These are phyloP conservation scores for Coptodon bakossiorum DNA, from an alignment of 2,113 vertebrate genomes.

Conservation along the genomic window DNA sequence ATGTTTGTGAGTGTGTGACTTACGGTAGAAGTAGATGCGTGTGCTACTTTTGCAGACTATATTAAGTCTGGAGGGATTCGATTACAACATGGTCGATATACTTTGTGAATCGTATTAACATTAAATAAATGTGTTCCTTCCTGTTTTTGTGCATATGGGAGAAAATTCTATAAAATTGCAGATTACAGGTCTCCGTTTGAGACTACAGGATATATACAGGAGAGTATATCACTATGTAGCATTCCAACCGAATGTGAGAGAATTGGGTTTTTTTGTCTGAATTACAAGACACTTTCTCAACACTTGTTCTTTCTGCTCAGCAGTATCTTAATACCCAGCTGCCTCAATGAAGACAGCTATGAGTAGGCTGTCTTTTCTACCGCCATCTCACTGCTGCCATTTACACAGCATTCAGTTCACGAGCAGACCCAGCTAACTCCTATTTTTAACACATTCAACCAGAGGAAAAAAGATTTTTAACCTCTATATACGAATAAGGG, in stretches of 20 bases:
- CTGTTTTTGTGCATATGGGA: neutral
- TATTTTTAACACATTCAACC: neutral
- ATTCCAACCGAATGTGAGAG: neutral
- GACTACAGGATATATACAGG: neutral
- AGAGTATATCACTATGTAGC: neutral
- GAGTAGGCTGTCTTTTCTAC: neutral
- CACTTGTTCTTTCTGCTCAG: neutral
- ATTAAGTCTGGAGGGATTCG: slow-evolving; percentile 17
- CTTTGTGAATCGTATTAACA: slow-evolving; percentile 7
- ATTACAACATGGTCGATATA: neutral
- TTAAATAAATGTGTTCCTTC: neutral
- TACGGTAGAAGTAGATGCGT: neutral
- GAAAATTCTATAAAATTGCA: neutral
- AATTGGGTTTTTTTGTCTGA: neutral
- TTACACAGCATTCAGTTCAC: neutral
- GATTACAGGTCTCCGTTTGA: neutral
- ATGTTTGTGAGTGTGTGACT: neutral
- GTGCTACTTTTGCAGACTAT: neutral
- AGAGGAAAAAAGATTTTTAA: neutral
- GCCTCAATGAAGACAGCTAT: neutral
- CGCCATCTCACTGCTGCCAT: neutral
- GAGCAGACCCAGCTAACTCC: neutral
- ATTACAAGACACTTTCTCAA: neutral
- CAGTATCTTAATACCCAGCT: neutral
- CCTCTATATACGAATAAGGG: neutral